Evolutionary conservation across 2,113 vertebrate species (phyloP).

Genomic region (Cheirogaleus medius): DNA sequence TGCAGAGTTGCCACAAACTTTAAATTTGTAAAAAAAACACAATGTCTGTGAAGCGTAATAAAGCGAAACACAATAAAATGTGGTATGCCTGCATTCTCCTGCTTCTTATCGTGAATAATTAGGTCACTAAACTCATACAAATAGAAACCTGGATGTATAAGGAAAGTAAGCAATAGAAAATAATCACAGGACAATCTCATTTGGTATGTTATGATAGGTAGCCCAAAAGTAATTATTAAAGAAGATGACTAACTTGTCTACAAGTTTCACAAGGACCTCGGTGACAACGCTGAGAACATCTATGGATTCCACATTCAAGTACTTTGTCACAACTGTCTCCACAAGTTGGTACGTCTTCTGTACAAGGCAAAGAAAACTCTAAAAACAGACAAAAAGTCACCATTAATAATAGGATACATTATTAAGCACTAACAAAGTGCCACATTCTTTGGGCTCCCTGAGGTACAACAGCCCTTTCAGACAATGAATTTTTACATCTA

Average conservation of each 20-base stretch:
- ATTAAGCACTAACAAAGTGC: background rate
- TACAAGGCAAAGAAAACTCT: slow-evolving; percentile 95
- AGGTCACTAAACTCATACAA: background rate
- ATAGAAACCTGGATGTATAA: background rate
- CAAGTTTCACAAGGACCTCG: slow-evolving; percentile 95
- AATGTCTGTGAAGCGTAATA: background rate
- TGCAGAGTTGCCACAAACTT: background rate
- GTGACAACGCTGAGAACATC: slow-evolving; percentile 97
- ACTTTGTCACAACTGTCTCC: slow-evolving; percentile 95
- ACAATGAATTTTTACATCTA: background rate
- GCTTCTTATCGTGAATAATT: background rate
- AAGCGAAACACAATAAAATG: background rate
- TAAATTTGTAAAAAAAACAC: background rate
- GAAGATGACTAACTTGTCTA: slow-evolving; percentile 89
- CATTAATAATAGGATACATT: slow-evolving; percentile 12
- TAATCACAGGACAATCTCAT: background rate
- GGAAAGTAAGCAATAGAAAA: background rate
- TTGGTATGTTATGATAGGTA: background rate
- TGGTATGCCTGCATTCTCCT: background rate
- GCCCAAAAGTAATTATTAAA: background rate
- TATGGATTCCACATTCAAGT: slow-evolving; percentile 94
- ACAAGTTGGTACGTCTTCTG: slow-evolving; percentile 94
- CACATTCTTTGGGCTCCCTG: background rate
- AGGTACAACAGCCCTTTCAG: background rate
- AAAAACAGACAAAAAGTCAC: slow-evolving; percentile 45